Evolutionary conservation across 2,888 invertebrate genomes (phyloP).

Genomic region (Pemphredon lugubris): DNA sequence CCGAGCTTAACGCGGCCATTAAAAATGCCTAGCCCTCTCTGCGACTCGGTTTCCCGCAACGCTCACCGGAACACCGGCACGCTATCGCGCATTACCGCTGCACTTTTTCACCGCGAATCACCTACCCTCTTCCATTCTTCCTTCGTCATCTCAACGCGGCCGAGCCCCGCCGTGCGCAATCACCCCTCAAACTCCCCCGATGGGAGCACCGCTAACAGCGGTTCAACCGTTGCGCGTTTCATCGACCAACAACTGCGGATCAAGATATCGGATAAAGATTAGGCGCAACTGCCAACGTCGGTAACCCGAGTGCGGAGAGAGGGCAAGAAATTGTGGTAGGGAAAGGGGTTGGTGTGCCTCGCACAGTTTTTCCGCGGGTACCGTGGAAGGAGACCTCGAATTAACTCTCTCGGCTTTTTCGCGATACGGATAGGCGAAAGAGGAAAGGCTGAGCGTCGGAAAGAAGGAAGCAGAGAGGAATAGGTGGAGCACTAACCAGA

Average conservation of each 20-base stretch:
- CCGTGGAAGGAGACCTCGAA: constrained; percentile 49
- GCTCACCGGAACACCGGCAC: constrained; percentile 40
- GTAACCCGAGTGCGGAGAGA: constrained; percentile 44
- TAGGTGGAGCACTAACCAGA: too few relatives aligned
- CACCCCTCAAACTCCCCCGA: constrained; percentile 7
- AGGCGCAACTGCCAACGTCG: constrained; percentile 48
- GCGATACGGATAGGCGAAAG: constrained; percentile 27
- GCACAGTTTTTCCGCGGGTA: constrained; percentile 46
- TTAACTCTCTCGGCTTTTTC: constrained; percentile 54
- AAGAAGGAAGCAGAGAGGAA: constrained; percentile 26
- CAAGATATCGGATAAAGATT: constrained; percentile 74
- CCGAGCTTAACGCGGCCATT: constrained; percentile 35
- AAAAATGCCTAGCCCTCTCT: constrained; percentile 51
- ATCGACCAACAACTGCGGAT: constrained; percentile 60
- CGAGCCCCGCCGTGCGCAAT: constrained; percentile 22
- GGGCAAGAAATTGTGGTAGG: constrained; percentile 27
- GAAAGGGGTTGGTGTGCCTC: constrained; percentile 26
- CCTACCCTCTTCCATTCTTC: constrained; percentile 13
- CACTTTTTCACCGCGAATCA: constrained; percentile 48
- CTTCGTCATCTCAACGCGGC: constrained; percentile 23
- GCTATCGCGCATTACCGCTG: constrained; percentile 63
- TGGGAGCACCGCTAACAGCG: constrained; percentile 38
- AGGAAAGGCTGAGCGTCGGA: constrained; percentile 8
- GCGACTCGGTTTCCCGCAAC: constrained; percentile 25
- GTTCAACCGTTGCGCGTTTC: constrained; percentile 54